A percentile compares a stretch with the other conserved stretches of the same genome.
Evolutionary conservation across 2,113 vertebrate species (phyloP).

Genomic region (Thamnophis sirtalis): DNA sequence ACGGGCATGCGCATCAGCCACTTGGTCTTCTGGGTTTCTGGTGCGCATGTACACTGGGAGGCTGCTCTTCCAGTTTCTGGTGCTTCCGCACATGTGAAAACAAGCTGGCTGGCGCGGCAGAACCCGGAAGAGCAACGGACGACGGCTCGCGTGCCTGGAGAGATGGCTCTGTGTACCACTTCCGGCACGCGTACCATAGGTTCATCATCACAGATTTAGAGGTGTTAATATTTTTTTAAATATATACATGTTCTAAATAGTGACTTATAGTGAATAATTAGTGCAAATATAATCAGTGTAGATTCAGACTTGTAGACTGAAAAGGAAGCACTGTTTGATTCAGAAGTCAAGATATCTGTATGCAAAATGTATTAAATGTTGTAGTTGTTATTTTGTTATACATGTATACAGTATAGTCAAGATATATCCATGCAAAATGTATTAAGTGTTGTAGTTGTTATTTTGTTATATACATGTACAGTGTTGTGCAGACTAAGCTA

Average conservation of each 20-base stretch:
- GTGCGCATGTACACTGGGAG: too few species aligned
- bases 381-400: neutral
- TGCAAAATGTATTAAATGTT: neutral
- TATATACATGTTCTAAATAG: neutral
- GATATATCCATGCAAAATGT: neutral
- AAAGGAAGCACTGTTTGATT: neutral
- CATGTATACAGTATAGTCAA: neutral
- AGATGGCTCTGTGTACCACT: too few species aligned
- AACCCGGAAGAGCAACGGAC: too few species aligned
- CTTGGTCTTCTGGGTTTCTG: too few species aligned
- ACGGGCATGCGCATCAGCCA: too few species aligned
- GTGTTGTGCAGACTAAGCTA: neutral
- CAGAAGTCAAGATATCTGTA: neutral
- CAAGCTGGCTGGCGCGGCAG: too few species aligned
- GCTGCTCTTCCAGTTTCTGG: too few species aligned
- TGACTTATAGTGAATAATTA: fast-evolving
- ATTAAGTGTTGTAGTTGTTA: neutral
- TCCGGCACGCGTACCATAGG: too few species aligned
- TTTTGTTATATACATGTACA: too few species aligned
- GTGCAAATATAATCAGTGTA: neutral
- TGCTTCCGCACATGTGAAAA: too few species aligned
- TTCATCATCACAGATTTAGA: too few species aligned
- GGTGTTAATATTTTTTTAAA: neutral
- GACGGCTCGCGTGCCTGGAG: too few species aligned
- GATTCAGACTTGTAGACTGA: neutral